Evolutionary conservation across 2,888 invertebrate species (phyloP).

Genomic region (Pycnomerus fuliginosus): DNA sequence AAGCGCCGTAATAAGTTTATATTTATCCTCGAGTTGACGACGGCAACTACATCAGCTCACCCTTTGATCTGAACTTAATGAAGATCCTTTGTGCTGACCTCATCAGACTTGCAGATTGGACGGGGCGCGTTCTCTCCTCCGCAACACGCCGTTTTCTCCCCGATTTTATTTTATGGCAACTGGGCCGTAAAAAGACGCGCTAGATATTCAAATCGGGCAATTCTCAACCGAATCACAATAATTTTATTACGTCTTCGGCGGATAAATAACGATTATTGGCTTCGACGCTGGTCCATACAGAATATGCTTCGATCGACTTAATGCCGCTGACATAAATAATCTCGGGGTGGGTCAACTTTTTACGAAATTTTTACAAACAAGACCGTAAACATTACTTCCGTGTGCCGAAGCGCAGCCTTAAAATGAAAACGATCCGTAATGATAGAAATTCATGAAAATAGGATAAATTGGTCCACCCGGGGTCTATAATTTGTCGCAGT

Average conservation of each 20-base stretch:
- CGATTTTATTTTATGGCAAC: conserved; percentile 29
- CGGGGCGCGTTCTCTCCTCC: conserved; percentile 10
- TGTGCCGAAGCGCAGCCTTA: no score
- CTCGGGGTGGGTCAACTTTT: not conserved
- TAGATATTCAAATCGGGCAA: conserved; percentile 31
- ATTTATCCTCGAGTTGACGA: conserved; percentile 12
- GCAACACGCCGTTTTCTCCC: conserved; percentile 24
- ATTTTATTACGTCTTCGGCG: conserved; percentile 23
- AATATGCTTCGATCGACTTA: conserved; percentile 10
- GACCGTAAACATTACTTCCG: no score
- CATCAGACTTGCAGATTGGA: conserved; percentile 28
- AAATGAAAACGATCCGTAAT: conserved; percentile 34
- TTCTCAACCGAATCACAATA: conserved; percentile 25
- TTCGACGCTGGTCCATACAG: conserved; percentile 12
- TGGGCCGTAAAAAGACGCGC: conserved; percentile 29
- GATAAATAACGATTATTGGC: conserved; percentile 28
- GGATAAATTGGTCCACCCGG: conserved; percentile 30
- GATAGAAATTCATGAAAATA: conserved; percentile 36
- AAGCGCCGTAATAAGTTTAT: conserved; percentile 8
- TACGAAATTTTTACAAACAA: no score
- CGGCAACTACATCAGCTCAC: conserved; percentile 17
- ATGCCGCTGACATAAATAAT: conserved; percentile 15
- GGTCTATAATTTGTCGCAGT: conserved; percentile 39
- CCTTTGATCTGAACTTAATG: conserved; percentile 25
- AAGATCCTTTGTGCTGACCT: conserved; percentile 24